Percentiles rank a stretch among this genome's conserved stretches.
phyloP scores from a whole-genome alignment of 1,140 invertebrate genomes.

The Pseudomyrmex gracilis region DNA sequence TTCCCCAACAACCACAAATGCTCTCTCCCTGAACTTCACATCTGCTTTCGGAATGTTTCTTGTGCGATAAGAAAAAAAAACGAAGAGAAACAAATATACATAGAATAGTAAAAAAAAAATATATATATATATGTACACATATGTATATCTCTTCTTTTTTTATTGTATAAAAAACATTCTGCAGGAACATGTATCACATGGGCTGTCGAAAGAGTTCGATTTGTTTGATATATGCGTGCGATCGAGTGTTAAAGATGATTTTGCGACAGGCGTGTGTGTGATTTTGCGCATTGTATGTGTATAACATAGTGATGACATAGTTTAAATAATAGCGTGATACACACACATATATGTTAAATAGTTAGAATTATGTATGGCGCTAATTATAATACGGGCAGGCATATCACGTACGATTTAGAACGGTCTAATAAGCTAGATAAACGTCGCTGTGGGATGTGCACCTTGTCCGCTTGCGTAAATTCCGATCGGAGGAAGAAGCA shows the following conservation, averaged over 20 bases:
- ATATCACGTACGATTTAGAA: constrained; percentile 13
- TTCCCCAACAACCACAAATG: not conserved
- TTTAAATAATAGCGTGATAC: not conserved
- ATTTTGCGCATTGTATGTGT: constrained; percentile 28
- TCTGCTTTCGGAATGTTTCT: not conserved
- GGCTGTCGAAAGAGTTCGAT: constrained; percentile 1
- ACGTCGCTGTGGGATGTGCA: not conserved
- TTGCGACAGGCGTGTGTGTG: not conserved
- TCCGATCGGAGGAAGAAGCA: not conserved
- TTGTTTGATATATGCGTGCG: constrained; percentile 15
- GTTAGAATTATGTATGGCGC: constrained; percentile 23
- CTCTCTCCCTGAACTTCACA: not conserved
- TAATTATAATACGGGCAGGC: constrained; percentile 3
- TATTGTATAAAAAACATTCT: too few species aligned
- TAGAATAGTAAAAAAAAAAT: not conserved
- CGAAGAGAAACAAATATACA: not conserved
- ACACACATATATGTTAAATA: not conserved
- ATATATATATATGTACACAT: not conserved
- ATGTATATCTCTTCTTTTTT: not conserved
- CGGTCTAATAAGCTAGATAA: constrained; percentile 2
- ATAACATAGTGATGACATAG: constrained; percentile 13
- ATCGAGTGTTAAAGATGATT: constrained; percentile 16
- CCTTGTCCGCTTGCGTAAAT: not conserved
- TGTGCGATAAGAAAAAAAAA: not conserved
- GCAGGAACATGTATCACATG: not conserved